Evolutionary conservation across 2,113 vertebrate genomes (phyloP).

Genomic region (Phrynocephalus versicolor): DNA sequence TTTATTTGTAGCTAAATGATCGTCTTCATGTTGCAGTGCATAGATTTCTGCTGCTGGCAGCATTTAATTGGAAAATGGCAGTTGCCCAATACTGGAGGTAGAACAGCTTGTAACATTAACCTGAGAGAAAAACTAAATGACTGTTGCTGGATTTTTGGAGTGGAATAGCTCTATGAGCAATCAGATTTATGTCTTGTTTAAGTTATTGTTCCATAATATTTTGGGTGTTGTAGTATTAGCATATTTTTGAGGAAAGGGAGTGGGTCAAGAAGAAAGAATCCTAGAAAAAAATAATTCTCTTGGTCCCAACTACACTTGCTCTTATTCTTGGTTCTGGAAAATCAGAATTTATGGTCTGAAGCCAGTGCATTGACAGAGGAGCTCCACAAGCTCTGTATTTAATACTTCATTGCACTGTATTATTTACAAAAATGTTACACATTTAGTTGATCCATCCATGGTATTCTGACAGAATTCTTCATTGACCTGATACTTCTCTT

Average conservation of each 20-base stretch:
- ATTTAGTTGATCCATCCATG: not conserved
- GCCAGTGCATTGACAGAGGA: not conserved
- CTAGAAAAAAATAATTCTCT: not conserved
- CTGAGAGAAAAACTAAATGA: not conserved
- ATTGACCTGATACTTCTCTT: not conserved
- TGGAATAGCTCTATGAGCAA: not conserved
- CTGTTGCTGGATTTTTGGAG: not conserved
- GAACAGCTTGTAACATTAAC: not conserved
- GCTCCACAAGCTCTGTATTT: not conserved
- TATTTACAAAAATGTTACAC: not conserved
- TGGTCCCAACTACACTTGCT: not conserved
- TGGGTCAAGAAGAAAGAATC: not conserved
- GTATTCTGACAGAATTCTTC: not conserved
- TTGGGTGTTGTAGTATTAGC: not conserved
- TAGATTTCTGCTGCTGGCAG: constrained; percentile 5
- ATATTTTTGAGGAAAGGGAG: not conserved
- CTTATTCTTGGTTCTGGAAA: not conserved
- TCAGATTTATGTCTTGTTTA: not conserved
- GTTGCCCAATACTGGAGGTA: constrained; percentile 15
- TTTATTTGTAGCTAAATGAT: constrained; percentile 35
- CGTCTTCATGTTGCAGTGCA: constrained; percentile 7
- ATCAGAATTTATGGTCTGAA: not conserved
- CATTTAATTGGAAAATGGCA: constrained; percentile 18
- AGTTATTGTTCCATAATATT: not conserved
- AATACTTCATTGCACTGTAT: not conserved